Evolutionary conservation across 2,113 vertebrate genomes (phyloP).

Genomic region (Notothenia rossii): DNA sequence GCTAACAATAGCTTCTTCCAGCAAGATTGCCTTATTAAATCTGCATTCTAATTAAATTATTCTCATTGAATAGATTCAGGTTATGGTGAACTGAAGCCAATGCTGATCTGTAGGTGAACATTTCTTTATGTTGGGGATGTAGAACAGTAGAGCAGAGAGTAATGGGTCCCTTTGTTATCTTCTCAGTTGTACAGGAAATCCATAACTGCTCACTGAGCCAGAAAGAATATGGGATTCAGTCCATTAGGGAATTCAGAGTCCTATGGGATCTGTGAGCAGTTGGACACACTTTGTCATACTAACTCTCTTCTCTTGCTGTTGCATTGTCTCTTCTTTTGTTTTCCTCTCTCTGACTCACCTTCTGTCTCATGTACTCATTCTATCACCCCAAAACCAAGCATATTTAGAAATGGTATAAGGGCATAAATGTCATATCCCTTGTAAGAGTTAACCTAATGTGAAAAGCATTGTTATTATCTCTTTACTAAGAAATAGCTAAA

Average conservation of each 20-base stretch:
- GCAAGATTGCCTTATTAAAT: not conserved
- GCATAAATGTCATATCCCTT: conserved; percentile 5
- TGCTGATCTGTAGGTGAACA: not conserved
- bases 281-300: conserved; percentile 18
- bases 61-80: not conserved
- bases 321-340: not conserved
- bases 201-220: conserved; percentile 60
- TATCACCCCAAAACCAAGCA: not conserved
- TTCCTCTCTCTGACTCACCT: not conserved
- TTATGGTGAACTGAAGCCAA: not conserved
- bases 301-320: conserved; percentile 19
- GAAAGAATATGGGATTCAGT: conserved; percentile 44
- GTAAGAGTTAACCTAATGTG: conserved; percentile 10
- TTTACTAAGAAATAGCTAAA: not conserved
- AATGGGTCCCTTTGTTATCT: conserved; percentile 51
- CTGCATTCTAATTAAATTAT: not conserved
- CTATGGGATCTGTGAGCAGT: conserved; percentile 53
- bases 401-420: not conserved
- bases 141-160: conserved; percentile 46
- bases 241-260: conserved; percentile 68
- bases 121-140: conserved; percentile 14
- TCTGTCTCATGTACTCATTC: not conserved
- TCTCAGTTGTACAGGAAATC: conserved; percentile 43
- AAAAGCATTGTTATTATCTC: conserved; percentile 18
- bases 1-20: not conserved